Percentiles rank a stretch among this genome's conserved stretches.
These are phyloP conservation scores for Tinea trinotella DNA, from an alignment of 2,888 invertebrate genomes.

Conservation along the genomic window DNA sequence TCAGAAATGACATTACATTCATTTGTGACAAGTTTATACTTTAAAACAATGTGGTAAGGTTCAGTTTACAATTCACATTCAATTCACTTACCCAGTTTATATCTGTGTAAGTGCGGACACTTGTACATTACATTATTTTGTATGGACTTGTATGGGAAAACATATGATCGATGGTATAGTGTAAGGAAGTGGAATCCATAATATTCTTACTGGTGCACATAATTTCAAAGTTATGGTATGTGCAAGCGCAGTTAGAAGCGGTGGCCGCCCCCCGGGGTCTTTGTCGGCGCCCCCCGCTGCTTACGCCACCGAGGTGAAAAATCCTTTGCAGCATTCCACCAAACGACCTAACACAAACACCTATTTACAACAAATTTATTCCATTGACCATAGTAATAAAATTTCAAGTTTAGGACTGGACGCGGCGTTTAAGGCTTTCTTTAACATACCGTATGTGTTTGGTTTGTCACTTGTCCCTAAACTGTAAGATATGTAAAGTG, in stretches of 20 bases:
- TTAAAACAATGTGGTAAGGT: no score
- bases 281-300: constrained; percentile 61
- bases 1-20: no score
- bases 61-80: no score
- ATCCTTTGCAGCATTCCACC: constrained; percentile 26
- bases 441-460: constrained; percentile 20
- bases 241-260: constrained; percentile 29
- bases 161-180: no score
- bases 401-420: neutral
- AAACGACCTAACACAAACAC: constrained; percentile 18
- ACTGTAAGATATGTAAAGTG: constrained; percentile 20
- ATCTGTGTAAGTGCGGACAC: no score
- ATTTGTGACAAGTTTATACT: no score
- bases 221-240: constrained; percentile 12
- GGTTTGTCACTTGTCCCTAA: constrained; percentile 24
- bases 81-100: no score
- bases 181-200: neutral
- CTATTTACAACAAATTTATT: constrained; percentile 19
- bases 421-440: constrained; percentile 8
- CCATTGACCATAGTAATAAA: constrained; percentile 7
- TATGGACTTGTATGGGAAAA: no score
- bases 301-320: constrained; percentile 51
- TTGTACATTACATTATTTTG: no score
- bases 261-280: constrained; percentile 54
- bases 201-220: neutral